Percentiles rank a stretch among this genome's conserved stretches.
Evolutionary conservation across 1,140 invertebrate species (phyloP).

Genomic region (Aphaenogaster ashmeadi): DNA sequence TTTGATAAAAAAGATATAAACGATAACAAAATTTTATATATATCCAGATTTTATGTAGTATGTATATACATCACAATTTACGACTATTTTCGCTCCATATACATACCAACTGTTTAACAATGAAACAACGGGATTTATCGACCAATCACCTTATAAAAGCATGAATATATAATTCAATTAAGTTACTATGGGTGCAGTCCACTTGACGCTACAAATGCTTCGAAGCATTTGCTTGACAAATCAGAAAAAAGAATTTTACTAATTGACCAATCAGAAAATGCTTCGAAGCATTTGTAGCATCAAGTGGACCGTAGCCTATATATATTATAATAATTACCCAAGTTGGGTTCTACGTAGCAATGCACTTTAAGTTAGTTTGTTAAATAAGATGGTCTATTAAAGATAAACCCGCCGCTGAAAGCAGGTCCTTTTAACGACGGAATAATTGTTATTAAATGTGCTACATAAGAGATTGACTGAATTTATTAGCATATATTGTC

Average conservation of each 20-base stretch:
- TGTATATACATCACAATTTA: not conserved
- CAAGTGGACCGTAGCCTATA: not conserved
- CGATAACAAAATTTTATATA: too few relatives aligned
- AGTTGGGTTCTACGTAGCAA: not conserved
- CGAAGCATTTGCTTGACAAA: too few relatives aligned
- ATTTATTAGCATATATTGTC: conserved; percentile 12
- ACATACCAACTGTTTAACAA: conserved; percentile 12
- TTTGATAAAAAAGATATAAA: too few relatives aligned
- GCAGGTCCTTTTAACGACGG: conserved; percentile 35
- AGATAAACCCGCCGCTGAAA: conserved; percentile 16
- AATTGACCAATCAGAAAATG: too few relatives aligned
- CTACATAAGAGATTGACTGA: not conserved
- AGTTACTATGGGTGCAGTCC: not conserved
- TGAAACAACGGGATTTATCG: not conserved
- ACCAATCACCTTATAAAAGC: not conserved
- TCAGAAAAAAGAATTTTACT: too few relatives aligned
- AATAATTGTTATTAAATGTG: conserved; percentile 27
- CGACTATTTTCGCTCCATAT: conserved; percentile 21
- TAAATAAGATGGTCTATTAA: not conserved
- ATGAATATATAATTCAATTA: conserved; percentile 1
- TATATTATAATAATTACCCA: conserved; percentile 16
- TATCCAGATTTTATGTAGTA: too few relatives aligned
- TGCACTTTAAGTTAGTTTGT: not conserved
- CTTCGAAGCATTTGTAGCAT: too few relatives aligned
- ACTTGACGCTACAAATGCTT: too few relatives aligned